Conservation (phyloP, 2,888 invertebrate species). For the Crematogaster levior region DNA sequence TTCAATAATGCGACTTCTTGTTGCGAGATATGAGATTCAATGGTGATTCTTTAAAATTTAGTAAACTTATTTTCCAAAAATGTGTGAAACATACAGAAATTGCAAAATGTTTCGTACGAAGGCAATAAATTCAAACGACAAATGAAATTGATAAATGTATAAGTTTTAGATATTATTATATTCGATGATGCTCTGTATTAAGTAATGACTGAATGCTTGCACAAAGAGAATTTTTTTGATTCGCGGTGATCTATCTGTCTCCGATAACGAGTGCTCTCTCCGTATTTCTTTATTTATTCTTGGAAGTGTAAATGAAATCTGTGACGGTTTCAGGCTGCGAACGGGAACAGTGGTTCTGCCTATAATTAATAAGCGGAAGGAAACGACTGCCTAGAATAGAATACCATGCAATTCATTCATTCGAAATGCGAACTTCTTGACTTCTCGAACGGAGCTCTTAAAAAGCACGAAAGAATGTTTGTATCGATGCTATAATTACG, state of each 20-base stretch:
- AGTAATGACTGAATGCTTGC: background rate
- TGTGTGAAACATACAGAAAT: background rate
- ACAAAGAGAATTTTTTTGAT: constrained; percentile 1
- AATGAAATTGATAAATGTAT: constrained; percentile 12
- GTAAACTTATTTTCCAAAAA: constrained; percentile 2
- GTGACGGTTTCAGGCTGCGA: constrained; percentile 61
- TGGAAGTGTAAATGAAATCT: constrained; percentile 44
- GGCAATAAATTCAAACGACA: constrained; percentile 3
- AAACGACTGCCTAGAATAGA: constrained; percentile 63
- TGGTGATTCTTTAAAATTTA: background rate
- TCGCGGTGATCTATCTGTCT: constrained; percentile 27
- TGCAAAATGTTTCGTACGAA: background rate
- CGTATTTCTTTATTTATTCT: constrained; percentile 14
- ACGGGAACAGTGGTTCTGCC: constrained; percentile 63
- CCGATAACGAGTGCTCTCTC: background rate
- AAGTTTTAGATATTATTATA: background rate
- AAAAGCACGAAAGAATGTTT: constrained; percentile 37
- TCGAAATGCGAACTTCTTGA: constrained; percentile 24
- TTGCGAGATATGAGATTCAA: background rate
- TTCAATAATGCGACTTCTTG: background rate
- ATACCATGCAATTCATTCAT: constrained; percentile 32
- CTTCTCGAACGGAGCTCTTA: background rate
- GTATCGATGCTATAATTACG: constrained; percentile 41
- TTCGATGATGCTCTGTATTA: background rate
- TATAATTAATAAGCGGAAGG: constrained; percentile 57